Evolutionary conservation across 2,797 vertebrate species (phyloP), one percentile per base, ranked within the genome.

Genomic region (Betta splendens): DNA sequence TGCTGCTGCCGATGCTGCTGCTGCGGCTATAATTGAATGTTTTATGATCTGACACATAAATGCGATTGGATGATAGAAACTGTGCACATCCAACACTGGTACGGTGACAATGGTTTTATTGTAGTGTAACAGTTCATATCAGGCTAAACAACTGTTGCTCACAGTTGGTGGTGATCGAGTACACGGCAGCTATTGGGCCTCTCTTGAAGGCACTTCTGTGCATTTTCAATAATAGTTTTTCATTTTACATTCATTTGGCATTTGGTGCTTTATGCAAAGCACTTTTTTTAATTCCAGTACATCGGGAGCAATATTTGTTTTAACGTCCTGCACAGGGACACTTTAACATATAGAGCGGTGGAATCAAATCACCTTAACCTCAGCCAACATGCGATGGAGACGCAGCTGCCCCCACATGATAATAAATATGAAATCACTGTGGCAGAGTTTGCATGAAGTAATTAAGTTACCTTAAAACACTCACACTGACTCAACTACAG

Each of bases 141-240:
- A 13, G 69, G 69, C 73, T 68, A 18, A 54, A 49, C 70, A 60
- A 75, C 72, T 77, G 73, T 75, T 57, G 75, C 77, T 76, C 72
- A 64, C 77, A 54, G 71, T 75, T 71, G 85, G 79, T 58, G 64
- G 73, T 20, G 45, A 52, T 49, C 73, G 49, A 74, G 48, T 42
- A 53, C 39, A 52, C 69, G 40, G 73, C 44, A 29, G 77, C 56
- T 26, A 25, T 23, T 71, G 43, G 9, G 37, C 29, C 50, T 70
- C 69, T 49, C 52, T 66, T 38, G 51, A 49, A 69, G 63, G 65
- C 54, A 64, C 28, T 25, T 23, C 39, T 38, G 56, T 32, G 42
- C 59, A 23, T 22, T 61, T 48, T 49, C 23, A 36, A 44, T 26
- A 4, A 38, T 5, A 9, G 1, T 11, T 52, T n/a, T 4, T 15